Evolutionary conservation across 2,113 vertebrate genomes (phyloP).

Genomic region (Brachirus orientalis): DNA sequence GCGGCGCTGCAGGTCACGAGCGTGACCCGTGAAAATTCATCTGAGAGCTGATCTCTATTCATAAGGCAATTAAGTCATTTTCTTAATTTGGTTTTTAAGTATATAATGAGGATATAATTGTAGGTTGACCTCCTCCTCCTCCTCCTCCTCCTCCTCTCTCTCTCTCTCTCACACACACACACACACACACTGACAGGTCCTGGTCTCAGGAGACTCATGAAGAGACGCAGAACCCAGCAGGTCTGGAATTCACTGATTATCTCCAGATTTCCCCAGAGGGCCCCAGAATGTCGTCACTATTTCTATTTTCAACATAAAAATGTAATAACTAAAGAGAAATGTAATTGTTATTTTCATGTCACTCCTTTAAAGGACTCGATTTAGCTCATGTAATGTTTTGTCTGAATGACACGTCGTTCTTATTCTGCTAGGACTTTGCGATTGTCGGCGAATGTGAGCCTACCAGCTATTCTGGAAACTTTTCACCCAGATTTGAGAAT

Average conservation of each 20-base stretch:
- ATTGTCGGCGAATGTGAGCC: too few relatives aligned
- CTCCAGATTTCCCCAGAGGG: constrained; percentile 71
- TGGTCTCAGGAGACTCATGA: constrained; percentile 53
- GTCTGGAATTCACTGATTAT: constrained; percentile 71
- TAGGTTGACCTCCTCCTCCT: constrained; percentile 33
- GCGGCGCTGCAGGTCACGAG: constrained; percentile 38
- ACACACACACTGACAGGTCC: constrained; percentile 33
- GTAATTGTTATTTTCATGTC: constrained; percentile 31
- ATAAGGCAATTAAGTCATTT: constrained; percentile 66
- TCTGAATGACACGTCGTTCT: too few relatives aligned
- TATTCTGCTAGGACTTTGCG: too few relatives aligned
- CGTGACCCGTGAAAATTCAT: constrained; percentile 37
- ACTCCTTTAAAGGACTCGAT: constrained; percentile 38
- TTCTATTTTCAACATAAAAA: constrained; percentile 47
- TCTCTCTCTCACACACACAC: constrained; percentile 25
- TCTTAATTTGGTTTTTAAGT: constrained; percentile 64
- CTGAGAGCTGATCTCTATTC: constrained; percentile 32
- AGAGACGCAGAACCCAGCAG: constrained; percentile 44
- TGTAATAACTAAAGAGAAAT: constrained; percentile 40
- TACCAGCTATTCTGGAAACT: too few relatives aligned
- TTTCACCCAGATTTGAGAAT: too few relatives aligned
- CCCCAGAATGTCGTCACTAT: constrained; percentile 31
- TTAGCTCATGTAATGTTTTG: constrained; percentile 9
- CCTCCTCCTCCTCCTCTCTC: neutral
- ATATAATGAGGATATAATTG: constrained; percentile 72